These are phyloP conservation scores for Temnothorax nylanderi DNA, from an alignment of 1,140 invertebrate genomes.

Conservation along the genomic window DNA sequence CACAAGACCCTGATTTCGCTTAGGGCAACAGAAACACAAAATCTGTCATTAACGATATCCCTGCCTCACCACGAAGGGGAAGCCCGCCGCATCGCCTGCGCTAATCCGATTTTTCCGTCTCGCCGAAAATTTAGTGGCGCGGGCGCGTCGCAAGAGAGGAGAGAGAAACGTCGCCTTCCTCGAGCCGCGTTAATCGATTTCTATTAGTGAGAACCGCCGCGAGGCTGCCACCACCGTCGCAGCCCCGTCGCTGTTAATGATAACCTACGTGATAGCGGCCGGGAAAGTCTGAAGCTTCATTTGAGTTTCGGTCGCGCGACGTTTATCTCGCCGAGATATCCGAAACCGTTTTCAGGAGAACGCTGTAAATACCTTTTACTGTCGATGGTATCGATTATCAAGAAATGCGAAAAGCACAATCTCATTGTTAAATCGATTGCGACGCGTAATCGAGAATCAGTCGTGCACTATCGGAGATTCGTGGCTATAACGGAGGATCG, in stretches of 20 bases:
- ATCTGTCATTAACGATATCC: slow-evolving; percentile 3
- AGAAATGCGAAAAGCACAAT: neutral
- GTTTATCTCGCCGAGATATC: slow-evolving; percentile 36
- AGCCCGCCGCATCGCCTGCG: neutral
- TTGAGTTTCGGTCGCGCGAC: slow-evolving; percentile 28
- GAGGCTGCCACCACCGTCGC: neutral
- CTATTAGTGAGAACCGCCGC: slow-evolving; percentile 46
- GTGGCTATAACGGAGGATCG: neutral
- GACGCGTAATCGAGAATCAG: neutral
- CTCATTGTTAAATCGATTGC: slow-evolving; percentile 3
- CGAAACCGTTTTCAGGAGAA: slow-evolving; percentile 2
- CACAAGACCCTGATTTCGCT: neutral
- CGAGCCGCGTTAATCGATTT: slow-evolving; percentile 49
- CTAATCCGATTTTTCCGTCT: slow-evolving; percentile 54
- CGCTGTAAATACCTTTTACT: neutral
- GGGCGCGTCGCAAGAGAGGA: slow-evolving; percentile 7
- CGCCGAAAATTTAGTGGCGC: slow-evolving; percentile 51
- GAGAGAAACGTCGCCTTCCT: slow-evolving; percentile 16
- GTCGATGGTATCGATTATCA: slow-evolving; percentile 8
- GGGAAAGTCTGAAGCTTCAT: slow-evolving; percentile 39
- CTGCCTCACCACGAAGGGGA: neutral
- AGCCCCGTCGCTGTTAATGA: slow-evolving; percentile 41
- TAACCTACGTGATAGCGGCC: slow-evolving; percentile 42
- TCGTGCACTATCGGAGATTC: neutral
- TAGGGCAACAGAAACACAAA: neutral